A percentile compares a stretch with the other conserved stretches of the same genome.
Conservation (phyloP, 1,140 invertebrate genomes). For the Drosophila asahinai region DNA sequence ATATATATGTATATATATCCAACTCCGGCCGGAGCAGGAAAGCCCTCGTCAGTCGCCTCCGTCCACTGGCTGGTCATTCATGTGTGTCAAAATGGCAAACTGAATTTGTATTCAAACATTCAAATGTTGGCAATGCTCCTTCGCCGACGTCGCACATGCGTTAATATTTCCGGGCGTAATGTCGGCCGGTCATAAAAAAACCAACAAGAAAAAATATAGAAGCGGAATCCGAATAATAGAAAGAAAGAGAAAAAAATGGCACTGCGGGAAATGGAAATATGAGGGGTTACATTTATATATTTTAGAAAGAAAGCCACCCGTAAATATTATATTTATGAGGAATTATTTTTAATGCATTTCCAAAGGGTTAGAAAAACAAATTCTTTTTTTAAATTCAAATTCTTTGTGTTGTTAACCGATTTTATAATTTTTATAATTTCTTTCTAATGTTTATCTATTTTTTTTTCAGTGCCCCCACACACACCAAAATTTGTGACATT, state of each 20-base stretch:
- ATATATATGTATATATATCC: background rate
- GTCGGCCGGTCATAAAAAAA: constrained; percentile 69
- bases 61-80: constrained; percentile 74
- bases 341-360: too few species aligned
- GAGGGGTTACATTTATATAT: background rate
- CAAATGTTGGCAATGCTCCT: constrained; percentile 19
- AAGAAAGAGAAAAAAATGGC: constrained; percentile 10
- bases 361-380: too few species aligned
- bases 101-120: constrained; percentile 82
- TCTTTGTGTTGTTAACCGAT: background rate
- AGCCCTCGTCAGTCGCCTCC: constrained; percentile 18
- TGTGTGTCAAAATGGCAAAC: constrained; percentile 83
- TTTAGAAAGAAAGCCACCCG: too few species aligned
- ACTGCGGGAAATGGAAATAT: constrained; percentile 12
- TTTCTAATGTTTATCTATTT: background rate
- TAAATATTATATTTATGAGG: too few species aligned
- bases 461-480: constrained; percentile 18
- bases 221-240: constrained; percentile 47
- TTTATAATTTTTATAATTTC: too few species aligned
- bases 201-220: constrained; percentile 27
- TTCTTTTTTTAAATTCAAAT: background rate
- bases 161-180: constrained; percentile 79
- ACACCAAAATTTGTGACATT: constrained; percentile 29
- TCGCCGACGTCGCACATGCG: constrained; percentile 68
- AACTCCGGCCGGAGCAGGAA: background rate